phyloP scores from a whole-genome alignment of 64 coral and sea anemone genomes.

The Hydrozoanthus tunicans region DNA sequence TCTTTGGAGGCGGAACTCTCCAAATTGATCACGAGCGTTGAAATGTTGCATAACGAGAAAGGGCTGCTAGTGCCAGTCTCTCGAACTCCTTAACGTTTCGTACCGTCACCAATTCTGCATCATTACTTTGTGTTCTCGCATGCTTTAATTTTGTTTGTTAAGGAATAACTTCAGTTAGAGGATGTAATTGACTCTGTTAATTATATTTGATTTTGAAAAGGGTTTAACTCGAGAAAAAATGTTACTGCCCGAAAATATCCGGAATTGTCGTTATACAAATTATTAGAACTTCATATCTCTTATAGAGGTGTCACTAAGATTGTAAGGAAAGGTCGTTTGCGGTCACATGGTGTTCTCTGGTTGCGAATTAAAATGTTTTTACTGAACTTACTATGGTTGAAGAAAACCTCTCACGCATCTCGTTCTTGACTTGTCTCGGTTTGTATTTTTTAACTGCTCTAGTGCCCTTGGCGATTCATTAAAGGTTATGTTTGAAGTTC shows the following conservation, averaged over 20 bases:
- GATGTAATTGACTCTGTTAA: background rate
- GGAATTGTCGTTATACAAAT: background rate
- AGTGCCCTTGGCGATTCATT: no score
- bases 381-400: no score
- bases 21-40: background rate
- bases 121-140: background rate
- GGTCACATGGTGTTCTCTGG: no score
- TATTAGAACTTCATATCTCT: no score
- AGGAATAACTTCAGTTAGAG: background rate
- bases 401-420: no score
- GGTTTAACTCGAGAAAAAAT: background rate
- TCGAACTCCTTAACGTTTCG: background rate
- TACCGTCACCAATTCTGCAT: background rate
- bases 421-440: no score
- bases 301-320: no score
- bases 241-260: background rate
- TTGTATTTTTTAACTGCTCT: no score
- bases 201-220: background rate
- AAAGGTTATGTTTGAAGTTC: no score
- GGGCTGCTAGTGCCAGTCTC: background rate
- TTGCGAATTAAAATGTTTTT: no score
- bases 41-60: background rate
- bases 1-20: no score
- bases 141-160: constrained; percentile 10
- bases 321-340: no score